A percentile compares a stretch with the other conserved stretches of the same genome.
Evolutionary conservation across 2,888 invertebrate genomes (phyloP).

Genomic region (Chrysolina haemoptera): DNA sequence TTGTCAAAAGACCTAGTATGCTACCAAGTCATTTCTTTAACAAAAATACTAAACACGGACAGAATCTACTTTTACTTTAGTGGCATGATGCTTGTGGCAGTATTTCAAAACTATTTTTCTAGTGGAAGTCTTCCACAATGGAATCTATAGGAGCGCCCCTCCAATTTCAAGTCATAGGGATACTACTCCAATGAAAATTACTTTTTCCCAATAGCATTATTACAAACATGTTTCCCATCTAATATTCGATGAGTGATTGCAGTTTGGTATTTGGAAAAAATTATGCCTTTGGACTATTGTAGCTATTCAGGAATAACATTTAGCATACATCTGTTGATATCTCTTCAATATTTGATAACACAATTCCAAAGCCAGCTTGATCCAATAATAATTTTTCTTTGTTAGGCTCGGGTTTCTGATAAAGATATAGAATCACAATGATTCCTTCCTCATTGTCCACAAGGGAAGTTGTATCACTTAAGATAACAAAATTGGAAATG

Average conservation of each 20-base stretch:
- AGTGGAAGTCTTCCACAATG: slow-evolving; percentile 3
- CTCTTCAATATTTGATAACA: neutral
- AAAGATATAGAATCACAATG: neutral
- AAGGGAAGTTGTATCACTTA: neutral
- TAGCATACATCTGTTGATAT: neutral
- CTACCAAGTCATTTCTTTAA: neutral
- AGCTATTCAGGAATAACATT: too few species aligned
- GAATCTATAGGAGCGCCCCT: neutral
- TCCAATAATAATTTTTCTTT: neutral
- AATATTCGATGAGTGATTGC: too few species aligned
- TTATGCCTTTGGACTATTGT: too few species aligned
- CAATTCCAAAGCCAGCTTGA: neutral
- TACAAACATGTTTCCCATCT: too few species aligned
- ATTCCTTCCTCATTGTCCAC: neutral
- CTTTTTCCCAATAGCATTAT: too few species aligned
- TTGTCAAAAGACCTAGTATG: neutral
- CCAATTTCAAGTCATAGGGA: neutral
- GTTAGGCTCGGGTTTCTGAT: neutral
- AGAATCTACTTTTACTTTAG: neutral
- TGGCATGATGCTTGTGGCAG: slow-evolving; percentile 13
- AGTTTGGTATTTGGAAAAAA: too few species aligned
- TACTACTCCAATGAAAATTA: neutral
- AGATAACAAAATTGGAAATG: neutral
- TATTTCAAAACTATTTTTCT: neutral
- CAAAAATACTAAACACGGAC: neutral